Evolutionary conservation across 2,113 vertebrate species (phyloP).

Genomic region (Sorex fumeus): DNA sequence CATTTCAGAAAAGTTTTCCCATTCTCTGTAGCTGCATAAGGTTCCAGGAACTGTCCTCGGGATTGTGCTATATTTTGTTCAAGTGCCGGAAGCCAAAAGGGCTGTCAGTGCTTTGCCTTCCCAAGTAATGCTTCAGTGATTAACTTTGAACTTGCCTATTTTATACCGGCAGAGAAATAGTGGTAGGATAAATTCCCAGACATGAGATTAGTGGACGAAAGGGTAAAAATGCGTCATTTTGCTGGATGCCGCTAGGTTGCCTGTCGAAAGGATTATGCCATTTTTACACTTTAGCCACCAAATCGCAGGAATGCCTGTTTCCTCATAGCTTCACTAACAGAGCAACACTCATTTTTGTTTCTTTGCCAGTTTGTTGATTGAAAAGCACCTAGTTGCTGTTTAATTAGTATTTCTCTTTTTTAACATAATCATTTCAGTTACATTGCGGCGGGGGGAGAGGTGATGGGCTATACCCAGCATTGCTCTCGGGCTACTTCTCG

Average conservation of each 20-base stretch:
- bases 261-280: constrained; percentile 35
- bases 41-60: background rate
- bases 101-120: constrained; percentile 34
- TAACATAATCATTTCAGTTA: constrained; percentile 48
- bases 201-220: constrained; percentile 59
- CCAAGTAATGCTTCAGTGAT: constrained; percentile 2
- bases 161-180: constrained; percentile 36
- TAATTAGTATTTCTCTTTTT: constrained; percentile 47
- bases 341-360: constrained; percentile 52
- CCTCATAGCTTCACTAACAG: constrained; percentile 29
- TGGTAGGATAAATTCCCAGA: constrained; percentile 38
- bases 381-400: constrained; percentile 36
- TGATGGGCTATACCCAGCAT: too few species aligned
- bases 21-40: constrained; percentile 40
- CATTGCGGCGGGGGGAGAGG: too few species aligned
- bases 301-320: constrained; percentile 51
- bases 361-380: constrained; percentile 68
- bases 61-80: background rate
- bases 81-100: constrained; percentile 2
- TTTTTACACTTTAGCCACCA: constrained; percentile 36
- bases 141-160: constrained; percentile 50
- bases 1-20: background rate
- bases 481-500: too few species aligned
- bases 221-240: constrained; percentile 58
- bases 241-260: constrained; percentile 58